Evolutionary conservation across 1,140 invertebrate genomes (phyloP), one percentile per base, ranked within the genome.

Genomic region (Drosophila burlai): DNA sequence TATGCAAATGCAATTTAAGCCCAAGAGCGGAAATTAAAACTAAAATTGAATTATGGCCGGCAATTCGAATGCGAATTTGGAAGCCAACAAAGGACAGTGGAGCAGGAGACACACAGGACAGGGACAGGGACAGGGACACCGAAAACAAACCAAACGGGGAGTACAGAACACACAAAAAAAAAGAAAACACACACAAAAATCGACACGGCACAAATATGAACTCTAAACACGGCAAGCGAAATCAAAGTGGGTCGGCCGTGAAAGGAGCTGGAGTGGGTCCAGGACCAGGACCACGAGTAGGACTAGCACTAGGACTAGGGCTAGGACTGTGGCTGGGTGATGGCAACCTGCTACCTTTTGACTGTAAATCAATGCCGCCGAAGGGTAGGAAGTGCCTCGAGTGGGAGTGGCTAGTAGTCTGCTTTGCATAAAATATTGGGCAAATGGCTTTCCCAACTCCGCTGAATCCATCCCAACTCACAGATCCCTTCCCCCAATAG

Each of bases 1-100:
- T 45, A 82, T 81, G 79, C 79, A 90, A 90, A 90, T 90, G 76
- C 76, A 90, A 90, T 90, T 85, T 82, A 82, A 72, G 67, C 65
- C 85, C 68, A 80, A 80, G 65, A 90, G 65, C 85, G 85, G 85
- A 90, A 90, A 90, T 90, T 90, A 90, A 90, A 90, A 85, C 85
- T 90, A 90, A 90, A 90, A 90, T 90, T 90, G 85, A 90, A 90
- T 90, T 90, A 90, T 90, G 85, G 75, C 61, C 63, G n/a, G 58
- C 40, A 43, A 66, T 66, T 66, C 58, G 63, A 66, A 63, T 66
- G 62, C 45, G 45, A 42, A 40, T 66, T 68, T 24, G 16, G 10
- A 24, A 38, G 34, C 34, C 8, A 38, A 55, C 52, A 55, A 57
- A 57, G 52, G 15, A 55, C 34, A 16, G 24, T 24, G 26, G 24